Evolutionary conservation across 2,797 vertebrate species (phyloP).

Genomic region (Tenualosa ilisha): DNA sequence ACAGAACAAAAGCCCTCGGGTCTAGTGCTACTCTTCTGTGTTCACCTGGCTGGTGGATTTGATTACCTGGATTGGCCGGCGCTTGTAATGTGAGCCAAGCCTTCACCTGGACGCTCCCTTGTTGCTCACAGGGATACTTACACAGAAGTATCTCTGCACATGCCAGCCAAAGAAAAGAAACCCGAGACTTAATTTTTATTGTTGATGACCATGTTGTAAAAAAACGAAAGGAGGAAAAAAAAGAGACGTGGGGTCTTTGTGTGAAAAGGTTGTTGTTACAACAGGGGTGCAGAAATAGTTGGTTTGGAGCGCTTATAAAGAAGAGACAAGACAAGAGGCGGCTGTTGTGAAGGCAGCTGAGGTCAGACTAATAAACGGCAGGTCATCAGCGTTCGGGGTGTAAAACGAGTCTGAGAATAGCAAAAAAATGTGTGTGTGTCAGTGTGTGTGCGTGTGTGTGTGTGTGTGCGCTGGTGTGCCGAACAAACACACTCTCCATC

Average conservation of each 20-base stretch:
- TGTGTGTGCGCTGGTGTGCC: too few relatives aligned
- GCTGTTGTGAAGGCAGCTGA: constrained; percentile 52
- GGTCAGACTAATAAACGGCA: constrained; percentile 68
- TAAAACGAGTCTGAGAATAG: constrained; percentile 62
- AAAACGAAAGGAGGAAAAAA: constrained; percentile 11
- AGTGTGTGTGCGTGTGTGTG: too few relatives aligned
- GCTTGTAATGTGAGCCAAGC: constrained; percentile 51
- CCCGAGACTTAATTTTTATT: constrained; percentile 15
- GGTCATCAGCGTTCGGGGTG: constrained; percentile 64
- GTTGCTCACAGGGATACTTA: constrained; percentile 8
- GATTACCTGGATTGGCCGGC: constrained; percentile 56
- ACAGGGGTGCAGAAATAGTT: constrained; percentile 56
- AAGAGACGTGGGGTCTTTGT: constrained; percentile 34
- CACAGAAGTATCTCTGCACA: neutral
- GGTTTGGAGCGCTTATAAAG: constrained; percentile 60
- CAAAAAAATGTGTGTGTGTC: constrained; percentile 50
- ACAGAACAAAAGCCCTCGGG: neutral
- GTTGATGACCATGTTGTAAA: neutral
- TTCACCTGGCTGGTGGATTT: constrained; percentile 48
- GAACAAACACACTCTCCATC: constrained; percentile 52
- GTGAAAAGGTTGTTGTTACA: constrained; percentile 44
- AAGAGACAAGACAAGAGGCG: constrained; percentile 44
- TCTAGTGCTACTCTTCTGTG: neutral
- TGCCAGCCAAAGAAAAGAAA: neutral
- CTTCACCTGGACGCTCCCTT: neutral